phyloP scores from a whole-genome alignment of 2,888 invertebrate genomes.

The Tetropium fuscum region DNA sequence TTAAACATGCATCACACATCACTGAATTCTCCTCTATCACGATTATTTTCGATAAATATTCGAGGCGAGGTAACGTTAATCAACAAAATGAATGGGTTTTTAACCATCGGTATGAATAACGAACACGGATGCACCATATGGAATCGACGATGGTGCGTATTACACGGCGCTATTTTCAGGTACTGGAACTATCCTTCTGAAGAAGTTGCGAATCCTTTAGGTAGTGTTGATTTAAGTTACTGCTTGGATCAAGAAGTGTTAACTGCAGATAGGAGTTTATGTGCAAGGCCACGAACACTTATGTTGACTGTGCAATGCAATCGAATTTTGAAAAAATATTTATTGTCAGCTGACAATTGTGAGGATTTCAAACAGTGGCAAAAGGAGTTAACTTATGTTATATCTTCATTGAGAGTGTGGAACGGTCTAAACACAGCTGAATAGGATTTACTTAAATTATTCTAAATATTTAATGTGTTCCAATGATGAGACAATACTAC shows the following conservation, averaged over 20 bases:
- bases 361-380: slow-evolving; percentile 41
- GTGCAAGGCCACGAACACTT: slow-evolving; percentile 45
- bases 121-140: slow-evolving; percentile 34
- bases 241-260: slow-evolving; percentile 31
- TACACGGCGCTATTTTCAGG: slow-evolving; percentile 41
- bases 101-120: slow-evolving; percentile 42
- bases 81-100: slow-evolving; percentile 40
- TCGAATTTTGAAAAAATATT: slow-evolving; percentile 33
- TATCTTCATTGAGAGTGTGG: slow-evolving; percentile 35
- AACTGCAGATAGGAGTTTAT: slow-evolving; percentile 44
- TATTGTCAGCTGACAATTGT: slow-evolving; percentile 38
- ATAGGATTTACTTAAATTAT: not conserved
- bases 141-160: slow-evolving; percentile 49
- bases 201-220: slow-evolving; percentile 38
- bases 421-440: slow-evolving; percentile 24
- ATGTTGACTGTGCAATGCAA: slow-evolving; percentile 32
- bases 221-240: slow-evolving; percentile 35
- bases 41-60: slow-evolving; percentile 33
- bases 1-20: slow-evolving; percentile 35
- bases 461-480: not conserved
- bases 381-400: slow-evolving; percentile 35
- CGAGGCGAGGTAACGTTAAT: slow-evolving; percentile 33
- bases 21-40: slow-evolving; percentile 31
- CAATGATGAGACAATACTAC: too few relatives aligned
- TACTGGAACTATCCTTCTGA: slow-evolving; percentile 52